phyloP scores from a whole-genome alignment of 2,797 vertebrate species.

The Enteromius mattozi region DNA sequence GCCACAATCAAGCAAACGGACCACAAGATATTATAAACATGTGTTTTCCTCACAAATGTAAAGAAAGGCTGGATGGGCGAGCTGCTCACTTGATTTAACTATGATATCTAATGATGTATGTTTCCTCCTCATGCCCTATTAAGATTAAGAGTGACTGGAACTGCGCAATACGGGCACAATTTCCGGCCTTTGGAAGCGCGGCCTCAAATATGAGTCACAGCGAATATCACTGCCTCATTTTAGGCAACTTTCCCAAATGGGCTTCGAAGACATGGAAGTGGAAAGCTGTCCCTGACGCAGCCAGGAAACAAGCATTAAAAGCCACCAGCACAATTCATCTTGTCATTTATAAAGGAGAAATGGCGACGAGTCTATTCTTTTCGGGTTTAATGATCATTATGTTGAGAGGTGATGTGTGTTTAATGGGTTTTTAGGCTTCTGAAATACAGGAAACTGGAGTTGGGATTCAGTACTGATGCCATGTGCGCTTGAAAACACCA shows the following conservation, averaged over 20 bases:
- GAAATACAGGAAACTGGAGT: not conserved
- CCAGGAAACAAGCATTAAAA: slow-evolving; percentile 58
- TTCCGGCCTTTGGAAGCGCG: slow-evolving; percentile 59
- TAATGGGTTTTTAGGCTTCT: slow-evolving; percentile 19
- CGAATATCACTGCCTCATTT: slow-evolving; percentile 67
- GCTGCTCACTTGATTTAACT: slow-evolving; percentile 75
- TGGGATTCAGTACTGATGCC: not conserved
- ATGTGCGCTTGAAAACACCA: not conserved
- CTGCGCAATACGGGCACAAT: slow-evolving; percentile 68
- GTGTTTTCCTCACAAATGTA: slow-evolving; percentile 71
- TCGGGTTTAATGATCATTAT: not conserved
- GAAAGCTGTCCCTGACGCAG: slow-evolving; percentile 58
- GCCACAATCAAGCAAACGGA: slow-evolving; percentile 76
- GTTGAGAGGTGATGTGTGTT: slow-evolving; percentile 23
- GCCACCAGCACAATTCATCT: slow-evolving; percentile 24
- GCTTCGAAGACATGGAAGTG: slow-evolving; percentile 70
- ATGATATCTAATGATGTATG: slow-evolving; percentile 75
- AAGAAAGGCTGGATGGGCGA: slow-evolving; percentile 70
- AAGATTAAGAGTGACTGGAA: slow-evolving; percentile 73
- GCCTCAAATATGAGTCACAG: slow-evolving; percentile 65
- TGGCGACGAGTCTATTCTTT: slow-evolving; percentile 16
- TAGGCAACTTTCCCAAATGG: slow-evolving; percentile 70
- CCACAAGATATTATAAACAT: slow-evolving; percentile 76
- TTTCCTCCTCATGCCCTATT: slow-evolving; percentile 71
- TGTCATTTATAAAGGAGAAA: slow-evolving; percentile 23